phyloP scores from a whole-genome alignment of 2,888 invertebrate genomes.

The Lysandra coridon region DNA sequence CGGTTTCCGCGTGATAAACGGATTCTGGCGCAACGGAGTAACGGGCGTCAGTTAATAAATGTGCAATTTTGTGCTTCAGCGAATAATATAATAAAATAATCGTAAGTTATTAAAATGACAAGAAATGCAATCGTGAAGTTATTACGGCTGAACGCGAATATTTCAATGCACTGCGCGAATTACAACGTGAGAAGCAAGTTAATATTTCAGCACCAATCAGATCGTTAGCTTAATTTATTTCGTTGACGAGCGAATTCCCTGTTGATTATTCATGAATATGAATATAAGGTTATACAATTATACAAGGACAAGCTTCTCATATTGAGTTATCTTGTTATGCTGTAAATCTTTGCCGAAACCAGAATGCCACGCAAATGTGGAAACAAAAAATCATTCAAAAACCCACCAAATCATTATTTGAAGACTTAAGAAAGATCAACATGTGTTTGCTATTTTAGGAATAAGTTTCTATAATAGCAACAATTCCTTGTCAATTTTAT shows the following conservation, averaged over 20 bases:
- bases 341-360: neutral
- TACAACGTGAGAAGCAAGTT: constrained; percentile 35
- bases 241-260: constrained; percentile 34
- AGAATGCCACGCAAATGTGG: too few species aligned
- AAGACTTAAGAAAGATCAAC: too few species aligned
- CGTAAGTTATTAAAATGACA: constrained; percentile 4
- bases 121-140: neutral
- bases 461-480: too few species aligned
- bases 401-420: too few species aligned
- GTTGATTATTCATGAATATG: constrained; percentile 37
- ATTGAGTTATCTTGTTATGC: neutral
- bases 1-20: too few species aligned
- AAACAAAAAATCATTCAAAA: too few species aligned
- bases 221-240: constrained; percentile 39
- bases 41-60: too few species aligned
- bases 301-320: constrained; percentile 30
- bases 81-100: neutral
- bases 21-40: too few species aligned
- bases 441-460: too few species aligned
- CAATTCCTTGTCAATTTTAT: too few species aligned
- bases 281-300: constrained; percentile 31
- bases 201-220: constrained; percentile 42
- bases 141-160: constrained; percentile 4
- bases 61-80: too few species aligned
- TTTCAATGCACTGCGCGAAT: constrained; percentile 34